Conservation (phyloP, 2,888 invertebrate species). For the Hymenopus coronatus region DNA sequence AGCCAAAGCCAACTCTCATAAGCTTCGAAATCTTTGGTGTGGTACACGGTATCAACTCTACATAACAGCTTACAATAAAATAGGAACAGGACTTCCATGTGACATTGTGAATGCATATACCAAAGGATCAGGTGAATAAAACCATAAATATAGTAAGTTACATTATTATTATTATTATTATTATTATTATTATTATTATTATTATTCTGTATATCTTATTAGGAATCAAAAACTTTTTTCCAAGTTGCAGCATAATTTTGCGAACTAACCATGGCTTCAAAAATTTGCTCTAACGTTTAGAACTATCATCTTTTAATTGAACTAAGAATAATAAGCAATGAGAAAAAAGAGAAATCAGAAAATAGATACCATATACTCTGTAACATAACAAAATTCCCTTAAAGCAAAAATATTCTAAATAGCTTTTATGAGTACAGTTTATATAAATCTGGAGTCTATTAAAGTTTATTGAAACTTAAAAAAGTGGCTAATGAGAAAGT, state of each 20-base stretch:
- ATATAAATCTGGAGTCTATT: neutral
- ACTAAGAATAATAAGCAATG: no score
- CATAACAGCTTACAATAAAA: slow-evolving; percentile 86
- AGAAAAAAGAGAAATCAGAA: no score
- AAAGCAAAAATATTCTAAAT: neutral
- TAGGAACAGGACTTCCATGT: slow-evolving; percentile 84
- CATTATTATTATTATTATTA: neutral
- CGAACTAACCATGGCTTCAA: neutral
- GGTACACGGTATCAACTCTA: slow-evolving; percentile 85
- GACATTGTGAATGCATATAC: slow-evolving; percentile 83
- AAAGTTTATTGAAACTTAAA: neutral
- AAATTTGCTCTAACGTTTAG: no score
- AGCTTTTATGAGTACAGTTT: neutral
- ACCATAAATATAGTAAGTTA: neutral
- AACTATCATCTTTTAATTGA: no score
- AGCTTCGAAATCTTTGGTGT: slow-evolving; percentile 80
- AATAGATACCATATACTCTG: no score
- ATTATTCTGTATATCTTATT: neutral
- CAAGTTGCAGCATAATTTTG: neutral
- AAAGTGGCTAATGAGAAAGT: neutral
- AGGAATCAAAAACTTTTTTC: neutral
- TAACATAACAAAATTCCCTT: no score
- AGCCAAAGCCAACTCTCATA: slow-evolving; percentile 74
- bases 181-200: no score
- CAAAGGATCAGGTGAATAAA: slow-evolving; percentile 66